These are phyloP conservation scores for Eristalis arbustorum DNA, from an alignment of 2,888 invertebrate species.

Conservation along the genomic window DNA sequence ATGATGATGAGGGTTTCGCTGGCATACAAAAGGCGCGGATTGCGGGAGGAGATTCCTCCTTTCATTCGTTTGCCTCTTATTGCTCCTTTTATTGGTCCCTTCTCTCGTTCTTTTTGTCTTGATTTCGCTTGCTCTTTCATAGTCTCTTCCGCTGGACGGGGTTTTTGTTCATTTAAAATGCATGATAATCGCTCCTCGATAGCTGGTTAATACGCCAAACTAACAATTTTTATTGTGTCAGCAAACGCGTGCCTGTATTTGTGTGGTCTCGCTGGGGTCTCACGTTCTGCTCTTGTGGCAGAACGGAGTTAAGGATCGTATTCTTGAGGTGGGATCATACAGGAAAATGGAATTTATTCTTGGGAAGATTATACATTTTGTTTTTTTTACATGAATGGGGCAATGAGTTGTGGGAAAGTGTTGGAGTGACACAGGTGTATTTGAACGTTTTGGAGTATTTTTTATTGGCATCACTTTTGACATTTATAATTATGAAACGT, in stretches of 20 bases:
- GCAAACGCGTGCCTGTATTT: slow-evolving; percentile 81
- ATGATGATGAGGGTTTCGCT: slow-evolving; percentile 59
- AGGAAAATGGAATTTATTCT: background rate
- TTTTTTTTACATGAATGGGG: background rate
- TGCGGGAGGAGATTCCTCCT: slow-evolving; percentile 64
- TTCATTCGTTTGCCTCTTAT: slow-evolving; percentile 35
- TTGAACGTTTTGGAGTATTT: background rate
- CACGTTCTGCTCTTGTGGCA: slow-evolving; percentile 47
- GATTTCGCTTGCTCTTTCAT: slow-evolving; percentile 47
- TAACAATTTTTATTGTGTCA: slow-evolving; percentile 81
- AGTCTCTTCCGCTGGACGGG: slow-evolving; percentile 45
- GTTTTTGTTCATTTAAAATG: slow-evolving; percentile 76
- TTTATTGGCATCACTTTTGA: too few relatives aligned
- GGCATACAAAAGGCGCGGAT: slow-evolving; percentile 58
- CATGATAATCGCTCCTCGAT: slow-evolving; percentile 80
- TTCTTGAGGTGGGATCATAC: slow-evolving; percentile 28
- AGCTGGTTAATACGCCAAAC: slow-evolving; percentile 80
- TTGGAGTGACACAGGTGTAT: background rate
- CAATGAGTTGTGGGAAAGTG: background rate
- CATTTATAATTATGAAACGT: too few relatives aligned
- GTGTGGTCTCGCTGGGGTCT: slow-evolving; percentile 78
- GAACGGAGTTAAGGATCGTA: slow-evolving; percentile 36
- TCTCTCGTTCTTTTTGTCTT: slow-evolving; percentile 26
- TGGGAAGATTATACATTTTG: background rate
- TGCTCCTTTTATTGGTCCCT: slow-evolving; percentile 27